phyloP scores from a whole-genome alignment of 2,113 vertebrate genomes.

The Camelus dromedarius region DNA sequence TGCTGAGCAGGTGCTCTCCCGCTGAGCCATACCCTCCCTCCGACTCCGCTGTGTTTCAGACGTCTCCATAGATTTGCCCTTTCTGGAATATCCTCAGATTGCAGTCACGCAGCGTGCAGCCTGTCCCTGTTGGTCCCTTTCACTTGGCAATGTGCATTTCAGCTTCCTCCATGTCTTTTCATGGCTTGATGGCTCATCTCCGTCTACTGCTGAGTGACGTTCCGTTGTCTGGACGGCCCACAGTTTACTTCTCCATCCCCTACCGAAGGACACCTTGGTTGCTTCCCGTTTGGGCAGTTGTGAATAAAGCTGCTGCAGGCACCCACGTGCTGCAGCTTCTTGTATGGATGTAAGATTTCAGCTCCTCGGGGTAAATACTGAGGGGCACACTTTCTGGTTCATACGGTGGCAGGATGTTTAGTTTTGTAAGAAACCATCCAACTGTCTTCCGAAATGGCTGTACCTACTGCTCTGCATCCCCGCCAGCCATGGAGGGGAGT shows the following conservation, averaged over 20 bases:
- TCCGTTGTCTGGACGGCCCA: too few species aligned
- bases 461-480: not conserved
- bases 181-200: not conserved
- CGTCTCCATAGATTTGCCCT: not conserved
- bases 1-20: too few species aligned
- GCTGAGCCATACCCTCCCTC: too few species aligned
- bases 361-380: not conserved
- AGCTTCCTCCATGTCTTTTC: not conserved
- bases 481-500: not conserved
- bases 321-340: too few species aligned
- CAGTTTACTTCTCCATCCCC: not conserved
- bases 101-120: not conserved
- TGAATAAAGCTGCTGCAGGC: not conserved
- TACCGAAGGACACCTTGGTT: not conserved
- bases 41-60: too few species aligned
- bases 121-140: not conserved
- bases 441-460: not conserved
- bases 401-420: not conserved
- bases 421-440: not conserved
- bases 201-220: not conserved
- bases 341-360: not conserved
- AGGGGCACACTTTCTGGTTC: accelerated
- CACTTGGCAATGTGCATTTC: not conserved
- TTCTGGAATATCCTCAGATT: not conserved
- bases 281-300: too few species aligned